These are phyloP conservation scores for Rhyacophila brunnea DNA, from an alignment of 1,140 invertebrate genomes.

Conservation along the genomic window DNA sequence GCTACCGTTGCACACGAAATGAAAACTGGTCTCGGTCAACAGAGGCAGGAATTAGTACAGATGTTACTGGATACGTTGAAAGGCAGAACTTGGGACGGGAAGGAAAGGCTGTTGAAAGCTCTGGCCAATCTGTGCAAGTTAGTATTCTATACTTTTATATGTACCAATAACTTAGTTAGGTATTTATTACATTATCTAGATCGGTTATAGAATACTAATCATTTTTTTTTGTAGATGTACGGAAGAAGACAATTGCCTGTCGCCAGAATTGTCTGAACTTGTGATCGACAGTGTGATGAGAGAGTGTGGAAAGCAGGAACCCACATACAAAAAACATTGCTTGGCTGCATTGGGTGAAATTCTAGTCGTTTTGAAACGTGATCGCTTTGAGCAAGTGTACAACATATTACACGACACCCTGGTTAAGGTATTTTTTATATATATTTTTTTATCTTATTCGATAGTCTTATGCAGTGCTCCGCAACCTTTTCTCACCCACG, in stretches of 20 bases:
- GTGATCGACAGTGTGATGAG: constrained; percentile 69
- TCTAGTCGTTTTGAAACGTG: constrained; percentile 68
- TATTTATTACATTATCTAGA: neutral
- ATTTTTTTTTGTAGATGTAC: constrained; percentile 12
- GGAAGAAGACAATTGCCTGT: constrained; percentile 41
- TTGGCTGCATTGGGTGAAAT: constrained; percentile 71
- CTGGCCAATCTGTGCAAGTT: constrained; percentile 74
- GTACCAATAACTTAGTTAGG: too few species aligned
- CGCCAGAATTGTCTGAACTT: constrained; percentile 42
- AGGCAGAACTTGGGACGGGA: constrained; percentile 86
- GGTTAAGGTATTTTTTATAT: constrained; percentile 55
- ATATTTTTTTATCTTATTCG: too few species aligned
- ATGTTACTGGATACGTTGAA: constrained; percentile 71
- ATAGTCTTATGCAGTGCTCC: too few species aligned
- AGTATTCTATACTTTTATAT: constrained; percentile 43
- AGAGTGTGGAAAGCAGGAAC: constrained; percentile 79
- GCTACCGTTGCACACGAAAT: constrained; percentile 76
- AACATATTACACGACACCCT: constrained; percentile 69
- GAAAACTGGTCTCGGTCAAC: constrained; percentile 61
- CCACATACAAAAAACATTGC: constrained; percentile 73
- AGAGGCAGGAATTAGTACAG: constrained; percentile 65
- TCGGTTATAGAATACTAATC: neutral
- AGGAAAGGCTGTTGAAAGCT: constrained; percentile 77
- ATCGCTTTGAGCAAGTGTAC: constrained; percentile 78
- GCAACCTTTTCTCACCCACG: too few species aligned